Base-by-base conservation (phyloP, 1,140 invertebrate species). In the Euura lappo region DNA sequence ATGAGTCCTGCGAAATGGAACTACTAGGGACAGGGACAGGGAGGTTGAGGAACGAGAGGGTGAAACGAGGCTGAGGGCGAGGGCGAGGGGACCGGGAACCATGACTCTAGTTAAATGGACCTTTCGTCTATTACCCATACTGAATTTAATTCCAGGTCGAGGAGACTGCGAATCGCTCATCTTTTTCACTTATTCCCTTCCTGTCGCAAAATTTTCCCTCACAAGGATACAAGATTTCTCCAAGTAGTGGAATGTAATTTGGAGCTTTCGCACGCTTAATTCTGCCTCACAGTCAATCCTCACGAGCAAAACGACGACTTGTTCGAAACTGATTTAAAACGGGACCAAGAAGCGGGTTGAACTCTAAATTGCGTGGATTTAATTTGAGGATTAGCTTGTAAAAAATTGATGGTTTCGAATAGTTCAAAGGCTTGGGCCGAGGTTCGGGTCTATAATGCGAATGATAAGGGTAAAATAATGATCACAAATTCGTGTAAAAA, bases 1-100 rank as follows among this genome's bases (percentile, higher is more conserved):
- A 60, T 60, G 51, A 60, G 51, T n/a, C 51, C 51, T 60, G 51
- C 51, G 51, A 60, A 60, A 60, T 60, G 51, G 51, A 60, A 60
- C 51, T 6, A 28, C 51, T 60, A n/a, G 8, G 28, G 28, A 28
- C 2, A 60, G 51, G 51, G 51, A 60, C 51, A 6, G 51, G 51
- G 51, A 11, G 51, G 47, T 7, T 1, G 8, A n/a, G 13, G 8
- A 60, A n/a, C 10, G 51, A n/a, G 51, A n/a, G 51, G 13, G 51
- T 8, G 13, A 60, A 60, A 6, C 51, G 6, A 8, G 7, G 8
- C 51, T 8, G 51, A 8, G 10, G 3, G 8, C 10, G 51, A 60
- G 51, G 51, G 6, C 51, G 51, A 60, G 51, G 51, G 51, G 51
- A 60, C 51, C 6, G 51, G 51, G 51, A 60, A 8, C 51, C 6